phyloP scores from a whole-genome alignment of 35 echinoderm and acorn worm species.

The Heliocidaris tuberculata region DNA sequence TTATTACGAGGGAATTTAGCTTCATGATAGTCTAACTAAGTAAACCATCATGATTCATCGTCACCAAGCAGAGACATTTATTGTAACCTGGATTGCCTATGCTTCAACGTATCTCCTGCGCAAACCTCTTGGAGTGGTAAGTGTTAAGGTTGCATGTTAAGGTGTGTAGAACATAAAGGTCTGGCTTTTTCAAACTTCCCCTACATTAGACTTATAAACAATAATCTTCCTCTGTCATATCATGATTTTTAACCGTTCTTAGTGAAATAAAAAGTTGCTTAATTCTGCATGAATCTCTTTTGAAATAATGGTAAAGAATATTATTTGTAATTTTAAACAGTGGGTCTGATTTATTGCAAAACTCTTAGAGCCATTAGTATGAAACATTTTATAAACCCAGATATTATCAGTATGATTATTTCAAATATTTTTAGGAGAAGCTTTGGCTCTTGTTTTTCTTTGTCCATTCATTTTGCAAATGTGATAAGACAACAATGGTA shows the following conservation, averaged over 20 bases:
- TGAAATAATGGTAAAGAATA: background rate
- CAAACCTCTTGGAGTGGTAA: constrained; percentile 74
- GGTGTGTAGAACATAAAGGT: background rate
- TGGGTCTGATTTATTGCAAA: background rate
- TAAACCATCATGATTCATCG: constrained; percentile 19
- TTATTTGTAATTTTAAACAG: background rate
- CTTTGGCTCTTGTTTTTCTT: no score
- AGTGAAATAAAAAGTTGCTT: background rate
- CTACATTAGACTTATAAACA: no score
- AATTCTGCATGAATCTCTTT: background rate
- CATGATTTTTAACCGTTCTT: background rate
- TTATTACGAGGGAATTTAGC: no score
- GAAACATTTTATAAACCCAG: no score
- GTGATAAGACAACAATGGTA: no score
- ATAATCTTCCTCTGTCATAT: no score
- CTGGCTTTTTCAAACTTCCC: no score
- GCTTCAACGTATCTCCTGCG: constrained; percentile 72
- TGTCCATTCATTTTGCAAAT: no score
- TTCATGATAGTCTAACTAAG: background rate
- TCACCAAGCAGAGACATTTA: constrained; percentile 51
- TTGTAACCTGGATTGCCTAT: constrained; percentile 72
- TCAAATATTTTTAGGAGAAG: no score
- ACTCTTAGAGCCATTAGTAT: no score
- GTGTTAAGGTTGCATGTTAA: background rate
- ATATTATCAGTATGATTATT: no score